Evolutionary conservation across 2,797 vertebrate species (phyloP).

Genomic region (Anableps anableps): DNA sequence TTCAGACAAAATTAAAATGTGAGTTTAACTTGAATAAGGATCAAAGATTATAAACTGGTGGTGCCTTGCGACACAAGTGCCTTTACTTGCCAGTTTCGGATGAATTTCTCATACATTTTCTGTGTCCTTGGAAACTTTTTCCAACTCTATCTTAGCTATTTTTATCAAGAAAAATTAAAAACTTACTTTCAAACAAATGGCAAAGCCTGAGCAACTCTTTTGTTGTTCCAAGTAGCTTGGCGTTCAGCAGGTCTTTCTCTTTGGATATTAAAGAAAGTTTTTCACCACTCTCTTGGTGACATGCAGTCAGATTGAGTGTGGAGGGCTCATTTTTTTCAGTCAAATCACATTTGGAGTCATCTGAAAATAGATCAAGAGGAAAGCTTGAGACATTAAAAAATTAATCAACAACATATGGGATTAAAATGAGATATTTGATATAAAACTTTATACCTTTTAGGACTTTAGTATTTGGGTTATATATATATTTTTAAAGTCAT

Average conservation of each 20-base stretch:
- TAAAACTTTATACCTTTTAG: too few relatives aligned
- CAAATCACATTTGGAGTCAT: background rate
- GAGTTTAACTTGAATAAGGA: too few relatives aligned
- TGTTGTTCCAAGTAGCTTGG: background rate
- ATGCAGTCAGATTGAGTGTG: background rate
- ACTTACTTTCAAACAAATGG: slow-evolving; percentile 2
- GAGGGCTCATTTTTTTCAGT: too few relatives aligned
- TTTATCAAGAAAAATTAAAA: background rate
- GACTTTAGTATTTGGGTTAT: background rate
- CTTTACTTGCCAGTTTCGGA: too few relatives aligned
- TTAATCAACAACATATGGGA: background rate
- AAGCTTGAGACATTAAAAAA: background rate
- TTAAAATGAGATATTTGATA: too few relatives aligned
- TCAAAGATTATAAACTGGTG: too few relatives aligned
- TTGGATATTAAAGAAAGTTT: background rate
- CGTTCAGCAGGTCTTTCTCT: slow-evolving; percentile 32
- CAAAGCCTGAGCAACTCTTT: slow-evolving; percentile 14
- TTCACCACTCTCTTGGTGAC: background rate
- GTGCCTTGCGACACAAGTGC: too few relatives aligned
- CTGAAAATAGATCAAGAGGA: background rate
- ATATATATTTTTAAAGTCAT: background rate
- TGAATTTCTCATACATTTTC: too few relatives aligned
- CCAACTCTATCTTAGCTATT: background rate
- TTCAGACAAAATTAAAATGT: too few relatives aligned
- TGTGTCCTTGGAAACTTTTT: too few relatives aligned